Base-by-base conservation (phyloP, 2,113 vertebrate genomes). In the Caranx melampygus region DNA sequence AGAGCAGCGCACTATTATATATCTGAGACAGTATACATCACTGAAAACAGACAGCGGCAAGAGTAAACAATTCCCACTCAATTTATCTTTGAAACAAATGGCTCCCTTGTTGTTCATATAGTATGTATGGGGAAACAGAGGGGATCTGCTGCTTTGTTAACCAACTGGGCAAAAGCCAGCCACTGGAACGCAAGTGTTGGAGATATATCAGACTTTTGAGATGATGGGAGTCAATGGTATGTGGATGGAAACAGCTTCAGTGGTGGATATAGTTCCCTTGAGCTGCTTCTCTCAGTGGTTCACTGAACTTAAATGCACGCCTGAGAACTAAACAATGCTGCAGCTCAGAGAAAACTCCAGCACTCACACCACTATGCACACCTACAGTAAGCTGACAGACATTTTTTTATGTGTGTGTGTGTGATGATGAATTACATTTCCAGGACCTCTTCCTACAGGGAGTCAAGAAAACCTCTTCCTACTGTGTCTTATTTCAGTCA, bases 21-120 rank as follows among this genome's bases (percentile, higher is more conserved):
- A 44, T 42, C 35, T n/a, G 51, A 57, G 34, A 59, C 16, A 15
- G 61, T 40, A 57, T 47, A 47, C 31, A 59, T 72, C 59, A 67
- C 16, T 40, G 26, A 35, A 35, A 55, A n/a, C 69, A 65, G 60
- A 58, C 52, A 44, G 6, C 6, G 47, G 61, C 61, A 21, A 59
- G 40, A 73, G n/a, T 9, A 73, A 66, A 67, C 44, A 51, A 6
- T 59, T 52, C 44, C 35, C 11, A 1, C 26, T 34, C 69, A 60
- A 61, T 57, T 49, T 44, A 51, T 67, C 71, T 74, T 2, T 40
- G 62, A 54, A 62, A 45, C 62, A 18, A 73, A 73, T 16, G 54
- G 44, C 10, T 54, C 62, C n/a, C 26, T 51, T 4, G n/a, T n/a
- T 61, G 52, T 42, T 72, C 52, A 52, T 59, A 33, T 2, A 35